Percentiles rank a stretch among this genome's conserved stretches.
Evolutionary conservation across 2,797 vertebrate genomes (phyloP).

Genomic region (Phataginus tetradactyla): DNA sequence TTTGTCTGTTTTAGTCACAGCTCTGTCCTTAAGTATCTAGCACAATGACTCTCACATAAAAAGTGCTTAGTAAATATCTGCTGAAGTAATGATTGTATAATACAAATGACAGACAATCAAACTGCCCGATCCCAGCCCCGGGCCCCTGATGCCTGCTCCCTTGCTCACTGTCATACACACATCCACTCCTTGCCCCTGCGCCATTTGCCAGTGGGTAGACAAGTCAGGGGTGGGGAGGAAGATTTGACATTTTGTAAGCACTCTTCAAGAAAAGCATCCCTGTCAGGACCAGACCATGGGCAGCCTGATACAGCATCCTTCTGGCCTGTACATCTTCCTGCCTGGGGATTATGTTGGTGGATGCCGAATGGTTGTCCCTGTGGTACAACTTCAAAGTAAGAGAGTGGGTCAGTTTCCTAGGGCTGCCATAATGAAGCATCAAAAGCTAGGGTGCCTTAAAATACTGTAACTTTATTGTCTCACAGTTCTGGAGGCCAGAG

Average conservation of each 20-base stretch:
- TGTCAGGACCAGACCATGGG: neutral
- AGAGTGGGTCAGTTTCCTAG: neutral
- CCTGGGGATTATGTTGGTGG: neutral
- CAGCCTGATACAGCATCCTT: neutral
- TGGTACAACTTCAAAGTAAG: neutral
- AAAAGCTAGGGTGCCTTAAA: neutral
- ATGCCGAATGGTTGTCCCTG: neutral
- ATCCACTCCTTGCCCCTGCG: neutral
- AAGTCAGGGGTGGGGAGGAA: neutral
- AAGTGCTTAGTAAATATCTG: neutral
- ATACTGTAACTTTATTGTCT: neutral
- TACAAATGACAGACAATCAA: neutral
- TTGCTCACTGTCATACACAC: neutral
- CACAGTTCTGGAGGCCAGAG: neutral
- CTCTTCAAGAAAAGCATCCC: neutral
- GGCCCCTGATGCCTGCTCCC: neutral
- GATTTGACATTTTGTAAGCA: neutral
- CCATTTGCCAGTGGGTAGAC: neutral
- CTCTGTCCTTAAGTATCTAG: neutral
- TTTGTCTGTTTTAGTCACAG: neutral
- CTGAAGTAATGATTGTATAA: neutral
- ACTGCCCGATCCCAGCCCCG: neutral
- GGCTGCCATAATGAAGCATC: neutral
- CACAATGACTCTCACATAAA: neutral
- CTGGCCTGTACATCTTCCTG: neutral